Evolutionary conservation across 1,140 invertebrate species (phyloP).

Genomic region (Helicoverpa armigera): DNA sequence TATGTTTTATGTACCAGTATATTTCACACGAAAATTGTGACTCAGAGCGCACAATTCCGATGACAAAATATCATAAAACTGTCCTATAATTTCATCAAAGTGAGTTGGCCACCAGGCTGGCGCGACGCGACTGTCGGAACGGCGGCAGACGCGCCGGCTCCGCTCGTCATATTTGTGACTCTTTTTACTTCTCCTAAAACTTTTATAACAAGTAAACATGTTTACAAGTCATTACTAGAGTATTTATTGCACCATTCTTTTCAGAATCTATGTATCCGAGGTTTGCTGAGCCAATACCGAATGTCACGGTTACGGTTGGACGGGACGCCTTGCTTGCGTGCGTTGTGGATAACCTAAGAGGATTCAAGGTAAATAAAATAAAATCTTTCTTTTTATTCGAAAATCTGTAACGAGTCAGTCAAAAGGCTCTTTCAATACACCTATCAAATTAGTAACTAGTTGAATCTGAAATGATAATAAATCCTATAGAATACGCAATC

Average conservation of each 20-base stretch:
- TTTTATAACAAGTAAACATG: constrained; percentile 67
- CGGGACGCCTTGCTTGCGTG: constrained; percentile 96
- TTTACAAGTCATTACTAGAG: constrained; percentile 55
- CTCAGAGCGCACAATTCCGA: constrained; percentile 12
- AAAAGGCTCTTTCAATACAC: too few species aligned
- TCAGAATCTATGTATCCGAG: constrained; percentile 89
- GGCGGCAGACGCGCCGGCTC: constrained; percentile 71
- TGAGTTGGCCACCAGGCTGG: constrained; percentile 42
- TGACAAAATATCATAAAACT: constrained; percentile 29
- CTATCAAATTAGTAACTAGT: too few species aligned
- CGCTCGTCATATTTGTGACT: constrained; percentile 63
- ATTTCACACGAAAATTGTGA: not conserved
- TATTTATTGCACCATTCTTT: constrained; percentile 67
- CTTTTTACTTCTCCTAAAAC: constrained; percentile 56
- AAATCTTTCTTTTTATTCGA: not conserved
- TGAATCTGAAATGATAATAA: too few species aligned
- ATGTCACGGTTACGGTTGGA: constrained; percentile 96
- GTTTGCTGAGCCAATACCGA: constrained; percentile 96
- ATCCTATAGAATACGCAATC: too few species aligned
- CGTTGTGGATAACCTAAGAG: constrained; percentile 96
- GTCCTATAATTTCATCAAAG: constrained; percentile 46
- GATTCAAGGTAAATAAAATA: constrained; percentile 92
- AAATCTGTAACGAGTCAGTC: too few species aligned
- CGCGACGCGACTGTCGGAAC: constrained; percentile 30
- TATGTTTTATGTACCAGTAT: not conserved